Base-by-base conservation (phyloP, 1,140 invertebrate genomes). In the Muscidifurax raptorellus region DNA sequence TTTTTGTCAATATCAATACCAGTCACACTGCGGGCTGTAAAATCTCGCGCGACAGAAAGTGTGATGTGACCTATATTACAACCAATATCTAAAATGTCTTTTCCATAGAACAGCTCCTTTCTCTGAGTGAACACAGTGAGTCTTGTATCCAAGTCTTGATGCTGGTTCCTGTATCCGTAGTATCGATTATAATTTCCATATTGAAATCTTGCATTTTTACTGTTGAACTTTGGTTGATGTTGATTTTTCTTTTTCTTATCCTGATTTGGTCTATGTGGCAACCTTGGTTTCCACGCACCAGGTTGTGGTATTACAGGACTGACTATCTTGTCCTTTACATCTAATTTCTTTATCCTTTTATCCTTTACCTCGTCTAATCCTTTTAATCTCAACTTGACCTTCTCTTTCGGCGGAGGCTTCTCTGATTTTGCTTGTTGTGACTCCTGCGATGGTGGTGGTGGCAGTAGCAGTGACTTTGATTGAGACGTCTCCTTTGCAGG, bases 31-130 rank as follows among this genome's bases (percentile, higher is more conserved):
- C 95, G 95, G 3, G 98, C 98, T 47, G 95, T 94, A 90, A 97
- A 96, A 88, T 98, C 96, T 86, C 97, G 94, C 0, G 98, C 99
- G 75, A 99, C 94, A 0, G 96, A 96, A 27, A 97, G 94, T 3
- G 98, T 99, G 72, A 99, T 95, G 90, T 99, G 97, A 3, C 99
- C 99, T 87, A 98, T 96, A 94, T 99, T 99, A 92, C 99, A 99
- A 13, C 99, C 99, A 90, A 99, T 97, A 90, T 99, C 99, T 66
- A 99, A 94, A 30, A 99, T 96, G 92, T 98, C 96, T 92, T 98
- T 99, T 18, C 96, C 95, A 85, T 96, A 93, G 91, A 99, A 99
- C 90, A 99, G 94, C 87, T 98, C 96, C 69, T 95, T 93, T 86
- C 97, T 95, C 85, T 95, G 94, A 67, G 94, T 94, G 87, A 99